Evolutionary conservation across 92 coral and sea anemone species (phyloP).

Genomic region (Scolanthus callimorphus): DNA sequence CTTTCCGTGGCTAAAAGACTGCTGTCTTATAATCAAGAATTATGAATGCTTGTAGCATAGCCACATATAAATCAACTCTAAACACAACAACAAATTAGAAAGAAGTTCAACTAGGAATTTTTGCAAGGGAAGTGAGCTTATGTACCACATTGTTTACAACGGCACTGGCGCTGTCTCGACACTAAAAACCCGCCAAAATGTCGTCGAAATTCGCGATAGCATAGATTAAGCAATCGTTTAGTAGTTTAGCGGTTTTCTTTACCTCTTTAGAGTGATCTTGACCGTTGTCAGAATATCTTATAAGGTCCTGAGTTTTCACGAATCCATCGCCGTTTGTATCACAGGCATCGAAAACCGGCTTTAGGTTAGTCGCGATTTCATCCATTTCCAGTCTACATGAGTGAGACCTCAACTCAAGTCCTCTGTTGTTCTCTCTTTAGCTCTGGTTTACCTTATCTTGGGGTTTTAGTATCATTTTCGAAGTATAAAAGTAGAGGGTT

Average conservation of each 20-base stretch:
- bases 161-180: neutral
- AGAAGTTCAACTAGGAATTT: no score
- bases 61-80: no score
- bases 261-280: conserved; percentile 89
- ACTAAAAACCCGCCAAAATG: conserved; percentile 2
- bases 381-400: conserved; percentile 39
- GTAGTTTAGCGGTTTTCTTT: conserved; percentile 4
- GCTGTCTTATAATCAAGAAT: no score
- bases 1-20: no score
- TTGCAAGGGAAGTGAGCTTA: no score
- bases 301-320: conserved; percentile 94
- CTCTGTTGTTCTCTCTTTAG: no score
- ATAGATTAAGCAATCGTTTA: neutral
- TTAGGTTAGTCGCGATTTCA: conserved; percentile 55
- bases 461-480: no score
- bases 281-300: conserved; percentile 59
- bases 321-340: conserved; percentile 99
- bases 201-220: neutral
- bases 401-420: no score
- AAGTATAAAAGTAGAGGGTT: neutral
- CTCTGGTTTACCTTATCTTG: no score
- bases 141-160: conserved; percentile 27
- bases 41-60: no score
- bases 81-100: no score
- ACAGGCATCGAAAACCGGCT: conserved; percentile 94